Evolutionary conservation across 2,888 invertebrate genomes (phyloP).

Genomic region (Epistrophe eligans): DNA sequence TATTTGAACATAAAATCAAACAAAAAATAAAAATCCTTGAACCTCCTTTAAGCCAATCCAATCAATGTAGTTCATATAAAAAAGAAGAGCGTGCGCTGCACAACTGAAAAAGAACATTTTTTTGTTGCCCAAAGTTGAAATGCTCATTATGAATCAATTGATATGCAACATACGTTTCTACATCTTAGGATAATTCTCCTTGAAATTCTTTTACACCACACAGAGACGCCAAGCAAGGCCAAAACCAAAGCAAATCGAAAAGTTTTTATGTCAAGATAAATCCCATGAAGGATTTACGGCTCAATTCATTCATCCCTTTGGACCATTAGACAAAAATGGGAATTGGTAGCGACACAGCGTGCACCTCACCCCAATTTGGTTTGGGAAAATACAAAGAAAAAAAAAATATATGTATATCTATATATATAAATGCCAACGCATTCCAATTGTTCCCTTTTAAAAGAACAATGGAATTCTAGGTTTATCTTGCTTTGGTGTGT

Average conservation of each 20-base stretch:
- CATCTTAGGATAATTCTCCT: slow-evolving; percentile 57
- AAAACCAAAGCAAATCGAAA: slow-evolving; percentile 48
- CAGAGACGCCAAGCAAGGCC: slow-evolving; percentile 12
- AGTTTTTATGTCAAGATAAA: slow-evolving; percentile 77
- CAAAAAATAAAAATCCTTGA: neutral
- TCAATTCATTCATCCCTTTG: slow-evolving; percentile 80
- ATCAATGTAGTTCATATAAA: slow-evolving; percentile 36
- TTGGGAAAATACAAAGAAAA: slow-evolving; percentile 68
- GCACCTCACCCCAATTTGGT: slow-evolving; percentile 77
- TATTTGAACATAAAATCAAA: slow-evolving; percentile 53
- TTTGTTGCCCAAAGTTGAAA: slow-evolving; percentile 30
- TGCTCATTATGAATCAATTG: slow-evolving; percentile 73
- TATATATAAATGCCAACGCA: slow-evolving; percentile 36
- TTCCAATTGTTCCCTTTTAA: slow-evolving; percentile 54
- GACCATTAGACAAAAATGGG: slow-evolving; percentile 63
- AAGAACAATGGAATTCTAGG: slow-evolving; percentile 75
- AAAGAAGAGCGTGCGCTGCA: neutral
- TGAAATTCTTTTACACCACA: slow-evolving; percentile 59
- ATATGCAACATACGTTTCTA: slow-evolving; percentile 73
- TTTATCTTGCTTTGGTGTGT: slow-evolving; percentile 26
- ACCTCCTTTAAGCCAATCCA: slow-evolving; percentile 34
- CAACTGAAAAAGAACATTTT: slow-evolving; percentile 17
- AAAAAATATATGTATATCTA: slow-evolving; percentile 31
- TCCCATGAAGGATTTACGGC: slow-evolving; percentile 83
- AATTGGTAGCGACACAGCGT: slow-evolving; percentile 59